Conservation (phyloP, 2,113 vertebrate species). For the Sinocyclocheilus grahami region DNA sequence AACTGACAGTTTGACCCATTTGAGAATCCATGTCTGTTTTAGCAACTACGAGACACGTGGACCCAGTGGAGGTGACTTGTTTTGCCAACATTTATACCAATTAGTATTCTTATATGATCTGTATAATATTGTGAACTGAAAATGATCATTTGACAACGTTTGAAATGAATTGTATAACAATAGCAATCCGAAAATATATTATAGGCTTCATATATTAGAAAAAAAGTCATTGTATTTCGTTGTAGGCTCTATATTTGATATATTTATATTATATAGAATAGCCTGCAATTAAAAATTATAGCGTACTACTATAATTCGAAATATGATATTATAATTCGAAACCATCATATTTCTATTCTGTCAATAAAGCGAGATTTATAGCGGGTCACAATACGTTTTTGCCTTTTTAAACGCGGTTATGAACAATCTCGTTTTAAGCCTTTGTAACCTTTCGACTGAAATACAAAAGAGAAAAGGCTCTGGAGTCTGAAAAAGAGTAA, state of each 20-base stretch:
- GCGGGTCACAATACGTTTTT: neutral
- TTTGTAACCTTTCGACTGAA: slow-evolving; percentile 75
- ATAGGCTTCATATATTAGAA: too few relatives aligned
- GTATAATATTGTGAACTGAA: neutral
- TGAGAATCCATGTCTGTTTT: slow-evolving; percentile 86
- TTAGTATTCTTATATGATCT: neutral
- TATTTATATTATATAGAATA: too few relatives aligned
- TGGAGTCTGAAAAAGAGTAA: slow-evolving; percentile 67
- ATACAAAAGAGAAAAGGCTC: slow-evolving; percentile 77
- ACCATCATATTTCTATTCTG: too few relatives aligned
- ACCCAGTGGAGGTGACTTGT: neutral
- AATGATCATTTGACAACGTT: neutral
- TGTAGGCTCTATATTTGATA: too few relatives aligned
- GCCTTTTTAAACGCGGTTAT: neutral
- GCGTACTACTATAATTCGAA: too few relatives aligned
- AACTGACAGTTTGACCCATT: slow-evolving; percentile 90
- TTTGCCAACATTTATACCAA: neutral
- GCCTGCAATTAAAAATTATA: too few relatives aligned
- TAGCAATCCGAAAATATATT: too few relatives aligned
- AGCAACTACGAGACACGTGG: slow-evolving; percentile 55
- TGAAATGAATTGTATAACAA: too few relatives aligned
- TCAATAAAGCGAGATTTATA: slow-evolving; percentile 43
- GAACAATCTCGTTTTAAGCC: slow-evolving; percentile 74
- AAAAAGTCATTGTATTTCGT: too few relatives aligned
- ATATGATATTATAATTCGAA: too few relatives aligned